A percentile compares a stretch with the other conserved stretches of the same genome.
Evolutionary conservation across 2,113 vertebrate genomes (phyloP).

Genomic region (human): GRCh38 chr1:246028001-246028500

Average conservation of each 20-base stretch:
- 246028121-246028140: neutral
- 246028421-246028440: neutral
- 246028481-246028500: neutral
- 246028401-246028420: neutral
- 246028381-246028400: neutral
- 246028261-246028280: neutral
- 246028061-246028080: neutral
- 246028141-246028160: neutral
- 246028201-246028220: neutral
- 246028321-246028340: neutral
- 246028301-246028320: neutral
- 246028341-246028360: neutral
- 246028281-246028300: neutral
- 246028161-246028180: neutral
- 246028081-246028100: neutral
- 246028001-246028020: neutral
- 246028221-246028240: neutral
- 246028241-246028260: neutral
- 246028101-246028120: neutral
- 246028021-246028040: neutral
- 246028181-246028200: neutral
- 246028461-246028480: neutral
- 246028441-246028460: neutral
- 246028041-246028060: neutral
- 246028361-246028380: neutral